These are phyloP conservation scores for Hassar affinis DNA, from an alignment of 2,113 vertebrate genomes.

Conservation along the genomic window DNA sequence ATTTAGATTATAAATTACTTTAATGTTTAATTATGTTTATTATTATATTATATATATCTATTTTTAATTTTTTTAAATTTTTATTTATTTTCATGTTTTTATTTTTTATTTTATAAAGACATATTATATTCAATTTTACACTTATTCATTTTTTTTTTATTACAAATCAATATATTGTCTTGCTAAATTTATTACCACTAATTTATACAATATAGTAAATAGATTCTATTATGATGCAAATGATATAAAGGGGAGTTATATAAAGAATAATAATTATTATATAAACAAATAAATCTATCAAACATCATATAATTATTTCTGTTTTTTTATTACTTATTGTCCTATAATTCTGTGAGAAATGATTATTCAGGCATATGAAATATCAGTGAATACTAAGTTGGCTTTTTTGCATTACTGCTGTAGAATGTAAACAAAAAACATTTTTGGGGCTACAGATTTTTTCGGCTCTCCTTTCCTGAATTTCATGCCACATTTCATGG, in stretches of 20 bases:
- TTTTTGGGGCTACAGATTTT: constrained; percentile 41
- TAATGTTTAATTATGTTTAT: constrained; percentile 12
- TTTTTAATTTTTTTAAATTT: constrained; percentile 18
- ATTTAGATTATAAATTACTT: not conserved
- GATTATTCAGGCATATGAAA: not conserved
- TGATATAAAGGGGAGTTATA: not conserved
- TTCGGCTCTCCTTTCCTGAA: constrained; percentile 64
- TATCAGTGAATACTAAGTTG: not conserved
- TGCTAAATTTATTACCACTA: not conserved
- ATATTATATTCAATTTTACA: too few relatives aligned
- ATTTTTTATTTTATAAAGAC: too few relatives aligned
- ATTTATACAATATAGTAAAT: not conserved
- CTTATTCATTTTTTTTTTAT: too few relatives aligned
- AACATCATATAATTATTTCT: not conserved
- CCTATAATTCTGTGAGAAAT: not conserved
- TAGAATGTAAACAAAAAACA: constrained; percentile 4
- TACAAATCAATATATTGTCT: not conserved
- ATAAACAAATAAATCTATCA: not conserved
- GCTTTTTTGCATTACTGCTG: not conserved
- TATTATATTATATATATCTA: too few relatives aligned
- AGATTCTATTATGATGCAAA: not conserved
- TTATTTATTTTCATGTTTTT: too few relatives aligned
- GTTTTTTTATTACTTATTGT: constrained; percentile 8
- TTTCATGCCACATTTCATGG: constrained; percentile 76
- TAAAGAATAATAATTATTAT: too few relatives aligned